Conservation (phyloP, 2,888 invertebrate species). For the Eupithecia dodoneata region DNA sequence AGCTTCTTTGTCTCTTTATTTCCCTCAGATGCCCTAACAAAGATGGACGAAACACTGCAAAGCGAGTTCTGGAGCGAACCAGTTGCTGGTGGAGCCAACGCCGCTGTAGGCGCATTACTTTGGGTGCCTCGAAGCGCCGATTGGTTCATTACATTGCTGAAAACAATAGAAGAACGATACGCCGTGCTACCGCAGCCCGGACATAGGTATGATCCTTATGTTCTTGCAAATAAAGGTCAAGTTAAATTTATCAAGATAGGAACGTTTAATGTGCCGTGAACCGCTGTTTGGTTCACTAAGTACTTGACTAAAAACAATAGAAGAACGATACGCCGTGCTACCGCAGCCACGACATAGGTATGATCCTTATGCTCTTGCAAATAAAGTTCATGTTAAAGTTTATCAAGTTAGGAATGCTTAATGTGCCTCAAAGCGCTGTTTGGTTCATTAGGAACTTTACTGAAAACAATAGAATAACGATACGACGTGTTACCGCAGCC, state of each 20-base stretch:
- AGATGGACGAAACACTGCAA: constrained; percentile 94
- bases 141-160: constrained; percentile 92
- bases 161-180: constrained; percentile 95
- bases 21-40: constrained; percentile 91
- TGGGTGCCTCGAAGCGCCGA: constrained; percentile 96
- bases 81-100: constrained; percentile 72
- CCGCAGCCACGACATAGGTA: constrained; percentile 93
- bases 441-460: too few relatives aligned
- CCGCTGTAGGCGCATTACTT: constrained; percentile 85
- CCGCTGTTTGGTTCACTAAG: constrained; percentile 57
- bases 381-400: too few relatives aligned
- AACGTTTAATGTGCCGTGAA: constrained; percentile 48
- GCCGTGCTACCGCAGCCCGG: constrained; percentile 92
- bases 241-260: neutral
- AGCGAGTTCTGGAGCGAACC: constrained; percentile 90
- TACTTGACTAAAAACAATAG: constrained; percentile 74
- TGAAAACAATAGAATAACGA: too few relatives aligned
- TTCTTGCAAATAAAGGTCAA: neutral
- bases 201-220: constrained; percentile 83
- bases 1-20: neutral
- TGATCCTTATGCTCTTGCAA: too few relatives aligned
- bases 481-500: too few relatives aligned
- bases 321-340: constrained; percentile 92
- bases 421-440: too few relatives aligned
- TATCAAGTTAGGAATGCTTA: too few relatives aligned